Evolutionary conservation across 2,888 invertebrate species (phyloP).

Genomic region (Sclerodermus sp.): DNA sequence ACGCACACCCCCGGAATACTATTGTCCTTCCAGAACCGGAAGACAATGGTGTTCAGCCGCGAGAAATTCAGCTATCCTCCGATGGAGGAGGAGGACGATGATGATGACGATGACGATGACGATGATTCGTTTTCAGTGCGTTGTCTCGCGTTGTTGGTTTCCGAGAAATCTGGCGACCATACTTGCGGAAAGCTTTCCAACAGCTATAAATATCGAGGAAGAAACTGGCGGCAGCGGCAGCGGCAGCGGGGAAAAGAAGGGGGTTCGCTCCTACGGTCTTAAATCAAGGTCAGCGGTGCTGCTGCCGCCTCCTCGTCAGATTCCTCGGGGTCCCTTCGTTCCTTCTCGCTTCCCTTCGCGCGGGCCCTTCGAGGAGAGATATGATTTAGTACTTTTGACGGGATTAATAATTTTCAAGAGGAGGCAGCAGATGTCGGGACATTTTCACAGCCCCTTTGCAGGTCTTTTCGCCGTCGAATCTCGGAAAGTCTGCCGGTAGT

Average conservation of each 20-base stretch:
- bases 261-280: slow-evolving; percentile 32
- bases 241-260: background rate
- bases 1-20: too few species aligned
- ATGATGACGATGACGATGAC: too few species aligned
- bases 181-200: background rate
- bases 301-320: slow-evolving; percentile 18
- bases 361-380: slow-evolving; percentile 20
- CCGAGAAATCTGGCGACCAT: background rate
- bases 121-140: too few species aligned
- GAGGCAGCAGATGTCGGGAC: slow-evolving; percentile 53
- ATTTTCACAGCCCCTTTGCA: slow-evolving; percentile 33
- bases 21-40: too few species aligned
- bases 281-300: slow-evolving; percentile 47
- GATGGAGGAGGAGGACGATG: too few species aligned
- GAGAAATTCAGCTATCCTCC: too few species aligned
- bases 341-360: slow-evolving; percentile 18
- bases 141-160: too few species aligned
- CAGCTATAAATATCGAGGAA: slow-evolving; percentile 22
- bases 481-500: background rate
- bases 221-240: background rate
- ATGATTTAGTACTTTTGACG: slow-evolving; percentile 53
- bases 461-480: background rate
- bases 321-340: slow-evolving; percentile 8
- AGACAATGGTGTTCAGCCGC: too few species aligned
- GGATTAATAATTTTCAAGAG: slow-evolving; percentile 51